A percentile compares a stretch with the other conserved stretches of the same genome.
These are phyloP conservation scores for Pygocentrus nattereri DNA, from an alignment of 2,797 vertebrate genomes.

Conservation along the genomic window DNA sequence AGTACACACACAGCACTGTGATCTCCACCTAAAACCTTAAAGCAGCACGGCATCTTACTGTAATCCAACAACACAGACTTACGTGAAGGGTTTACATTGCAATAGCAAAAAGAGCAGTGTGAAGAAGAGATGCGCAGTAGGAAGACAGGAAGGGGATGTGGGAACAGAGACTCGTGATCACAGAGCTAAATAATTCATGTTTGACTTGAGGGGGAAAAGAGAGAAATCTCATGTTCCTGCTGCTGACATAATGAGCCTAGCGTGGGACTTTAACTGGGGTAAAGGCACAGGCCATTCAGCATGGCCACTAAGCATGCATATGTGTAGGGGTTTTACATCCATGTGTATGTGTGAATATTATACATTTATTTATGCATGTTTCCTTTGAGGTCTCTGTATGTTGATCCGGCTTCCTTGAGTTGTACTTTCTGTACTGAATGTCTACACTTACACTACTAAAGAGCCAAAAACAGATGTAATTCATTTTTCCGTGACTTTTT, in stretches of 20 bases:
- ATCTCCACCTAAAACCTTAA: slow-evolving; percentile 17
- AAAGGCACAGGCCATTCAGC: slow-evolving; percentile 56
- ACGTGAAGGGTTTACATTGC: slow-evolving; percentile 1
- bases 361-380: background rate
- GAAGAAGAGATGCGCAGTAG: slow-evolving; percentile 49
- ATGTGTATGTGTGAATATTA: background rate
- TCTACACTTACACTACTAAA: too few species aligned
- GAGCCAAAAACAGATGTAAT: too few species aligned
- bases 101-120: slow-evolving; percentile 12
- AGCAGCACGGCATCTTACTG: slow-evolving; percentile 18
- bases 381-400: background rate
- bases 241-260: slow-evolving; percentile 77
- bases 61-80: slow-evolving; percentile 11
- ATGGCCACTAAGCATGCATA: slow-evolving; percentile 7
- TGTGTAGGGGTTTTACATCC: background rate
- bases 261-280: slow-evolving; percentile 66
- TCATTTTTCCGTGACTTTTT: too few species aligned
- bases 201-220: slow-evolving; percentile 68
- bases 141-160: slow-evolving; percentile 59
- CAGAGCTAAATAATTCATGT: slow-evolving; percentile 79
- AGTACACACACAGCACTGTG: slow-evolving; percentile 8
- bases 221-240: slow-evolving; percentile 71
- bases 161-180: slow-evolving; percentile 69
- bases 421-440: too few species aligned
- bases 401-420: background rate